Evolutionary conservation across 2,888 invertebrate genomes (phyloP).

Genomic region (Drosophila villosipedis): DNA sequence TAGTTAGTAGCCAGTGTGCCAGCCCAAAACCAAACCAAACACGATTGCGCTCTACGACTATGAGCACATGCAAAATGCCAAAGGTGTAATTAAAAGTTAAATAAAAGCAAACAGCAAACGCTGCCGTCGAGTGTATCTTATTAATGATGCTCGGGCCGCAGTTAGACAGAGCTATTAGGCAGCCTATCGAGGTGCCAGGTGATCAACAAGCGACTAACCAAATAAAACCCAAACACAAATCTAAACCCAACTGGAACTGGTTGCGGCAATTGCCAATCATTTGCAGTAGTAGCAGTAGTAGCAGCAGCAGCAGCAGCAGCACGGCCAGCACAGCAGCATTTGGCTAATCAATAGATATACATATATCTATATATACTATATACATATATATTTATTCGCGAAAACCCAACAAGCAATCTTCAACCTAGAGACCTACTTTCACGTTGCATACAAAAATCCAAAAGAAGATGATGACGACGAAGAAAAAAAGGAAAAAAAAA

Average conservation of each 20-base stretch:
- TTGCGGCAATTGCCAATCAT: slow-evolving; percentile 66
- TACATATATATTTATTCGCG: slow-evolving; percentile 33
- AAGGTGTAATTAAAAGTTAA: slow-evolving; percentile 77
- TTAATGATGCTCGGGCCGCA: slow-evolving; percentile 68
- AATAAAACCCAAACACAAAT: slow-evolving; percentile 32
- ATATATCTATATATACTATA: slow-evolving; percentile 1
- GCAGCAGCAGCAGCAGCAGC: background rate
- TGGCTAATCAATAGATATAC: slow-evolving; percentile 57
- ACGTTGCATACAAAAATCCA: slow-evolving; percentile 60
- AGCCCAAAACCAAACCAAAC: slow-evolving; percentile 19
- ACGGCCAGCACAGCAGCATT: slow-evolving; percentile 29
- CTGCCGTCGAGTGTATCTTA: slow-evolving; percentile 45
- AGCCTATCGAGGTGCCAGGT: slow-evolving; percentile 30
- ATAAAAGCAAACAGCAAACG: slow-evolving; percentile 56
- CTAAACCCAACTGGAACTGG: slow-evolving; percentile 65
- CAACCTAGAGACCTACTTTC: slow-evolving; percentile 78
- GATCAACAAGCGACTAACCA: slow-evolving; percentile 24
- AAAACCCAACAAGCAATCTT: slow-evolving; percentile 56
- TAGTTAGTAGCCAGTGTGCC: slow-evolving; percentile 4
- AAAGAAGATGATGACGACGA: slow-evolving; percentile 10
- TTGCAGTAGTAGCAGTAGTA: slow-evolving; percentile 22
- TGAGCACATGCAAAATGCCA: slow-evolving; percentile 68
- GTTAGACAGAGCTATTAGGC: slow-evolving; percentile 67
- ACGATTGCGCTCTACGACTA: background rate
- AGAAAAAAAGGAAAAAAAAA: background rate